A percentile compares a stretch with the other conserved stretches of the same genome.
Conservation (phyloP, 1,140 invertebrate genomes). For the Brachionus rubens region DNA sequence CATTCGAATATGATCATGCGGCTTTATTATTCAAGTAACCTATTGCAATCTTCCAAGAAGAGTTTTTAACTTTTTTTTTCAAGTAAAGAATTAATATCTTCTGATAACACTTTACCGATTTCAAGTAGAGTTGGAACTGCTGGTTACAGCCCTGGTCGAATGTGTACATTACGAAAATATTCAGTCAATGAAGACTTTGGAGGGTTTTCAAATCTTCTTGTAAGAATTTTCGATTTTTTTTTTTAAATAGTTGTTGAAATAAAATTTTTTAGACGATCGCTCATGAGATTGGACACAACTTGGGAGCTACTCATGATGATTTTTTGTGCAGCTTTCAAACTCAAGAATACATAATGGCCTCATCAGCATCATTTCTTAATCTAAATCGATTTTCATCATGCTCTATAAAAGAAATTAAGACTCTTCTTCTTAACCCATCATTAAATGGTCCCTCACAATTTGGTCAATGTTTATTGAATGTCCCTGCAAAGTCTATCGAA, state of each 20-base stretch:
- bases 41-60: neutral
- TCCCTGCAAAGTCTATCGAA: neutral
- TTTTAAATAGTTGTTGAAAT: too few relatives aligned
- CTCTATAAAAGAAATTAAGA: conserved; percentile 29
- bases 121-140: neutral
- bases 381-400: conserved; percentile 19
- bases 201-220: conserved; percentile 18
- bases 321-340: neutral
- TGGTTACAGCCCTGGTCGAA: neutral
- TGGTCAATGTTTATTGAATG: conserved; percentile 3
- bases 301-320: conserved; percentile 19
- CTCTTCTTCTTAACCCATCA: neutral
- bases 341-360: conserved; percentile 8
- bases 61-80: neutral
- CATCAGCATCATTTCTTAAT: neutral
- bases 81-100: conserved; percentile 11
- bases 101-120: neutral
- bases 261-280: neutral
- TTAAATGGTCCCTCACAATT: neutral
- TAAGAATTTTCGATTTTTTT: neutral
- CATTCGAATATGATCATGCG: conserved; percentile 36
- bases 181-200: conserved; percentile 40
- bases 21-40: conserved; percentile 12
- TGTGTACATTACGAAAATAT: neutral
- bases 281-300: conserved; percentile 39